phyloP scores from a whole-genome alignment of 2,113 vertebrate species.

The Murina feae region DNA sequence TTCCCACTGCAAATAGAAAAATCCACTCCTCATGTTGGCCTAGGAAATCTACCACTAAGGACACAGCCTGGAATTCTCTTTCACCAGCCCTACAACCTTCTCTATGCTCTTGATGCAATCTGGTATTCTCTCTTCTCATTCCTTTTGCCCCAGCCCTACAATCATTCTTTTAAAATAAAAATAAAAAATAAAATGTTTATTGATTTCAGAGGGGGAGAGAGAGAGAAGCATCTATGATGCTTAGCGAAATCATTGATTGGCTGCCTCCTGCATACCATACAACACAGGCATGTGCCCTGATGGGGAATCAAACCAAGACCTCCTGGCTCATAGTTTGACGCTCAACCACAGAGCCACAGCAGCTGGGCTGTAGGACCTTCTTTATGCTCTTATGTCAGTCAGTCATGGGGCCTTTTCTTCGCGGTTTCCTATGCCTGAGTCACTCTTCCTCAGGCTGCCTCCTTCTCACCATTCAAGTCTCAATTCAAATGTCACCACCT shows the following conservation, averaged over 20 bases:
- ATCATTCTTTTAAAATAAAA: background rate
- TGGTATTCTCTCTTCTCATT: background rate
- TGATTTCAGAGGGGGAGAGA: too few species aligned
- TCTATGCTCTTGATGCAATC: background rate
- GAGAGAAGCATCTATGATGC: too few species aligned
- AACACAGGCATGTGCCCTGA: too few species aligned
- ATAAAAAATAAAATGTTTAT: too few species aligned
- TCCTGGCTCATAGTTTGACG: too few species aligned
- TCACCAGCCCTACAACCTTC: background rate
- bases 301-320: too few species aligned
- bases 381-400: background rate
- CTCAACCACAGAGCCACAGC: too few species aligned
- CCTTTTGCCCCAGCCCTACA: background rate
- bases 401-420: background rate
- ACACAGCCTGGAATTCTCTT: background rate
- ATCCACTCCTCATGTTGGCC: background rate
- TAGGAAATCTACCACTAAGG: background rate
- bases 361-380: background rate
- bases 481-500: background rate
- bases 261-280: too few species aligned
- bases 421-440: background rate
- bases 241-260: too few species aligned
- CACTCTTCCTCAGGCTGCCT: background rate
- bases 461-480: background rate
- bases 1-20: background rate